phyloP scores from a whole-genome alignment of 1,140 invertebrate genomes.

The Procambarus virginalis region DNA sequence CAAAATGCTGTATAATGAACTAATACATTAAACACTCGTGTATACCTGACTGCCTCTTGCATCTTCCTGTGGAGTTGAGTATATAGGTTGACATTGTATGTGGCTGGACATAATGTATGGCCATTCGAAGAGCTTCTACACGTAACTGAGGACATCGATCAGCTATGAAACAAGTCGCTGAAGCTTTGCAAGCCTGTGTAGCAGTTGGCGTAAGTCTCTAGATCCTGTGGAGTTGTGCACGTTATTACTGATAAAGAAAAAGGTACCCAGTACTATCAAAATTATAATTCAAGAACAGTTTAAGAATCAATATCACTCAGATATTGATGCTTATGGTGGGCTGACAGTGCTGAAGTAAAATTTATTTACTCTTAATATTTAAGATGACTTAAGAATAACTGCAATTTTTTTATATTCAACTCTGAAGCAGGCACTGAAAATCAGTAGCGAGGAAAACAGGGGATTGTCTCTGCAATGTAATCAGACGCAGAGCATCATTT shows the following conservation, averaged over 20 bases:
- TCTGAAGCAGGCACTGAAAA: too few relatives aligned
- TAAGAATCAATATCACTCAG: too few relatives aligned
- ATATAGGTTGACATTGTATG: constrained; percentile 95
- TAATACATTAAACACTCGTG: not conserved
- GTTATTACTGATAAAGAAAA: constrained; percentile 3
- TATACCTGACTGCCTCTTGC: constrained; percentile 79
- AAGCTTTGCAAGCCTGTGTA: constrained; percentile 93
- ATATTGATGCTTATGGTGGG: too few relatives aligned
- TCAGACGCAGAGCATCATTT: too few relatives aligned
- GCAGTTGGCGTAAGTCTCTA: constrained; percentile 93
- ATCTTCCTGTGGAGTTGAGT: constrained; percentile 92
- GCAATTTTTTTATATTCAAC: too few relatives aligned
- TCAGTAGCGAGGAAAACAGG: too few relatives aligned
- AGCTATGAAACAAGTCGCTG: constrained; percentile 92
- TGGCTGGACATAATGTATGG: constrained; percentile 94
- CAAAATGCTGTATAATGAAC: not conserved
- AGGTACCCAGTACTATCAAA: too few relatives aligned
- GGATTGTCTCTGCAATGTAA: too few relatives aligned
- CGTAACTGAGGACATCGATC: constrained; percentile 94
- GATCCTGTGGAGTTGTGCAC: constrained; percentile 78
- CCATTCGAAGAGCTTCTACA: constrained; percentile 95
- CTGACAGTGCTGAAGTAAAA: too few relatives aligned
- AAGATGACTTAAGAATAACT: too few relatives aligned
- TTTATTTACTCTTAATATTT: too few relatives aligned
- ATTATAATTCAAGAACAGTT: too few relatives aligned